Base-by-base conservation (phyloP, 2,113 vertebrate genomes). In the Myodes glareolus region DNA sequence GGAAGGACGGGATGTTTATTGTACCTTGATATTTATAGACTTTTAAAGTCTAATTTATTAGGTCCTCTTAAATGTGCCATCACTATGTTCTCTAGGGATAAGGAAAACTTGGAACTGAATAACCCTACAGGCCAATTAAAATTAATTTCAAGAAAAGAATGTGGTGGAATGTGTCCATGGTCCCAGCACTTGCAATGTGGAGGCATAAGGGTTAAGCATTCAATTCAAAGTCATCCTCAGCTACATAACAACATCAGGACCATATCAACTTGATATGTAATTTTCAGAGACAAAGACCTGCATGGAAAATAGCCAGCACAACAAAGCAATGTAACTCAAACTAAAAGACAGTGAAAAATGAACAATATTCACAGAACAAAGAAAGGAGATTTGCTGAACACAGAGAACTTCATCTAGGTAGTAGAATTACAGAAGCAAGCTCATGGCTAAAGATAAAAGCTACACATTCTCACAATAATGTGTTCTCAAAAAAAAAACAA, bases 401-500 rank as follows among this genome's bases (percentile, higher is more conserved):
- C 50, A 90, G 61, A 92, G 52, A 95, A 90, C 33, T 86, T 93
- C 10, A 42, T 67, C 16, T 58, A 88, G 6, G 63, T 91, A 36
- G 21, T 47, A 73, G 88, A 82, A 84, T 92, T 63, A 86, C 47
- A 81, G 45, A 89, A 73, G 42, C 11, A 5, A 92, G 23, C 33
- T 96, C 33, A 84, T 14, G 36, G 52, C 72, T 94, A 82, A 95
- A 61, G 68, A 91, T 36, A 84, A 94, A 94, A 92, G 42, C 95
- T 91, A 95, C 47, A n/a, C 55, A 87, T 94, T 92, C 72, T 92
- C n/a, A 81, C 88, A 94, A 93, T 72, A 94, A 89, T 61, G 29
- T 81, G 86, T 91, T 95, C n/a, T 87, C 33, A 93, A 93, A 95
- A 92, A 58, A 27, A 45, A 68, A 19, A 85, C 73, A 19, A 85